phyloP scores from a whole-genome alignment of 2,797 vertebrate genomes.

The Galago senegalensis region DNA sequence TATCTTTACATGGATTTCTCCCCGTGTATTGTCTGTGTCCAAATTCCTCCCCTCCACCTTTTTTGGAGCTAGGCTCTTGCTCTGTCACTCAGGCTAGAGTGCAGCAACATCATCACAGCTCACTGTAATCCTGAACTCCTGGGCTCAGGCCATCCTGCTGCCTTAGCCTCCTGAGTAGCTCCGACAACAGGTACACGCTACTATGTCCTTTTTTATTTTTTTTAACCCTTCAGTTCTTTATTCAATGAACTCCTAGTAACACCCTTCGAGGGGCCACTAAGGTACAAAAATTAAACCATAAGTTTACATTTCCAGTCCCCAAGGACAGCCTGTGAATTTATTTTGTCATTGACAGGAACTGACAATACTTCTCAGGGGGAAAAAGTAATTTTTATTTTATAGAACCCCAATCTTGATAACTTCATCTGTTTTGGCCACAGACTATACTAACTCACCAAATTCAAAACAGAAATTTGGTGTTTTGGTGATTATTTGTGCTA shows the following conservation, averaged over 20 bases:
- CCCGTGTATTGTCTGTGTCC: background rate
- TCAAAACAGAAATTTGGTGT: slow-evolving; percentile 26
- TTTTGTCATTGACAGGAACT: background rate
- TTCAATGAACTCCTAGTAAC: background rate
- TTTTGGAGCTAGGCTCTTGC: background rate
- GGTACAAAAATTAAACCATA: background rate
- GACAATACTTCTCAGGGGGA: background rate
- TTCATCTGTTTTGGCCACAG: background rate
- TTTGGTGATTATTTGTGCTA: background rate
- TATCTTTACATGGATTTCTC: background rate
- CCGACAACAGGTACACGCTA: background rate
- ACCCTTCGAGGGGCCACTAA: background rate
- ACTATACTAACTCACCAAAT: background rate
- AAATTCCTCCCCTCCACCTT: background rate
- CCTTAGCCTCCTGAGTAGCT: background rate
- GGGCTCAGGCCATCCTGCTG: background rate
- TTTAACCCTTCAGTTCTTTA: background rate
- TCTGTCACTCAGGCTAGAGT: background rate
- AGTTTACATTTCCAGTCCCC: background rate
- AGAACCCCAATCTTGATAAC: background rate
- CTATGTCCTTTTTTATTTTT: too few species aligned
- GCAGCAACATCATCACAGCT: too few species aligned
- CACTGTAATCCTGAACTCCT: background rate
- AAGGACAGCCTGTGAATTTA: background rate
- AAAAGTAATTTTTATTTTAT: background rate